Base-by-base conservation (phyloP, 1,140 invertebrate genomes). In the Drosophila rhopaloa region DNA sequence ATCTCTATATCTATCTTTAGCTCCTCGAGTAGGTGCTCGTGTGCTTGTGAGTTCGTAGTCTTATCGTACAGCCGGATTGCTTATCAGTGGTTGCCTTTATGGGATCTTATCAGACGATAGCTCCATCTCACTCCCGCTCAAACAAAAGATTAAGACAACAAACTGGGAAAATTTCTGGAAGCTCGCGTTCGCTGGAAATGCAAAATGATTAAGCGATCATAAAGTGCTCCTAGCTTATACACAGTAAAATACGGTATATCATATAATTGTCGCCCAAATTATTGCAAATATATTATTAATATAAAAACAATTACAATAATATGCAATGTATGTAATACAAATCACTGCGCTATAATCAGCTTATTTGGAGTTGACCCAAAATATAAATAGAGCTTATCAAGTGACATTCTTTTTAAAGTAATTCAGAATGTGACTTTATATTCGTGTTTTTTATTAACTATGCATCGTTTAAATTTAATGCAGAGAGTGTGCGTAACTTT, bases 131-230 rank as follows among this genome's bases (percentile, higher is more conserved):
- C 44, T 62, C 51, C 61, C 47, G 7, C 44, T 19, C 80, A 84
- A 88, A 89, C 84, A 83, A 89, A 88, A 80, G 84, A 88, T 88
- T 88, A 81, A 88, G 84, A 84, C 82, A 84, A 80, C 84, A 88
- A 88, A 88, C 84, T 88, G 56, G 72, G 43, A 72, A 53, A 71
- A 76, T 16, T 62, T 51, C 48, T 61, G 41, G n/a, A 14, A 40
- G 29, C 62, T 41, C 40, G 38, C 57, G 37, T 76, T 76, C 79
- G 58, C 77, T 78, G 77, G 80, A 84, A 88, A 65, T 68, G 58
- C 29, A 27, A 68, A 50, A 75, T 86, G 84, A 88, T 88, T 84
- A 77, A 66, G 54, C 74, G 68, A 89, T 80, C 46, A 65, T 44
- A 46, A 53, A 24, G 35, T 50, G 37, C 10, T 9, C 19, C 16